These are phyloP conservation scores for Gadus macrocephalus DNA, from an alignment of 2,113 vertebrate species.

Conservation along the genomic window DNA sequence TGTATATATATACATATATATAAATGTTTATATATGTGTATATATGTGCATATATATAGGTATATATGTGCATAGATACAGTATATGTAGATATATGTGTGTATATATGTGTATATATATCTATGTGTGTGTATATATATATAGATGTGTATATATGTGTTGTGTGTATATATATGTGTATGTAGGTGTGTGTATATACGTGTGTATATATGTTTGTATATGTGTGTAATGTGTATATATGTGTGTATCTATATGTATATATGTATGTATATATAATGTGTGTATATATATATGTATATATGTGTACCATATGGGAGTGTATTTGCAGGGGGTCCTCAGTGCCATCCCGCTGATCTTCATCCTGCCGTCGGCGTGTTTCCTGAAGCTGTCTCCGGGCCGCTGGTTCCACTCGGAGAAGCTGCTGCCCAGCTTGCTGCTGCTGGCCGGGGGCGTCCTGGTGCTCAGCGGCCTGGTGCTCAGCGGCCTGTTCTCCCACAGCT, in stretches of 20 bases:
- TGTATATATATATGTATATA: background rate
- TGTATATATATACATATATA: no score
- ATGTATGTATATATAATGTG: no score
- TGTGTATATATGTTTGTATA: no score
- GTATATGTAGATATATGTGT: no score
- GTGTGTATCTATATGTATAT: no score
- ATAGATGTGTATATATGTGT: no score
- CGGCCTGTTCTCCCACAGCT: constrained; percentile 77
- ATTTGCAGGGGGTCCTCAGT: constrained; percentile 82
- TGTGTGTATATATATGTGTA: no score
- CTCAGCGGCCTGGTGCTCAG: constrained; percentile 80
- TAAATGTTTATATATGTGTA: background rate
- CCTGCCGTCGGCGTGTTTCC: constrained; percentile 86
- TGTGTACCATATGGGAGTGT: constrained; percentile 23
- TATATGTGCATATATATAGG: background rate
- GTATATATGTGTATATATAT: no score
- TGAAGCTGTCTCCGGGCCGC: constrained; percentile 80
- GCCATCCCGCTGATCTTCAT: constrained; percentile 93
- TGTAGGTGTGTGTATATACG: no score
- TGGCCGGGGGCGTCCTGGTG: constrained; percentile 83
- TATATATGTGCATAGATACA: background rate
- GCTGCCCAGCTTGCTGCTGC: constrained; percentile 70
- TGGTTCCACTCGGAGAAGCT: constrained; percentile 81
- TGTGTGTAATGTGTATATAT: background rate
- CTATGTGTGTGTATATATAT: no score